Evolutionary conservation across 2,113 vertebrate genomes (phyloP).

Genomic region (Sardina pilchardus): DNA sequence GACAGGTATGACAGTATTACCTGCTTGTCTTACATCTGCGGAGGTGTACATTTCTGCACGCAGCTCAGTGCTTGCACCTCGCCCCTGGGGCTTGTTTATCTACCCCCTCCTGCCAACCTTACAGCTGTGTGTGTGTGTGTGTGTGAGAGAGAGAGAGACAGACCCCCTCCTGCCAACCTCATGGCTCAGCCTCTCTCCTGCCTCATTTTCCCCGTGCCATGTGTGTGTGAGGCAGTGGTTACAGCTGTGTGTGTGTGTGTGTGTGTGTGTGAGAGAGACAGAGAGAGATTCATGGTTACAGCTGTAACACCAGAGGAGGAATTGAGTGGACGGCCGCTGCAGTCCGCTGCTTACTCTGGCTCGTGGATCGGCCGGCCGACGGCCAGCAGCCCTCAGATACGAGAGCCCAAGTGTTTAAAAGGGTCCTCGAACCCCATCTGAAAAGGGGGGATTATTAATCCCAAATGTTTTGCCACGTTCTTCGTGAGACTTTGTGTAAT

Average conservation of each 20-base stretch:
- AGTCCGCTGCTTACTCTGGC: not conserved
- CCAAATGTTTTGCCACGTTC: conserved; percentile 55
- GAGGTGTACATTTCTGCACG: not conserved
- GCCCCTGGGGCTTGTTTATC: no score
- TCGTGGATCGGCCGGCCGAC: no score
- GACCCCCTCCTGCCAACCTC: no score
- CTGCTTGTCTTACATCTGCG: not conserved
- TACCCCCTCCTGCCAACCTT: no score
- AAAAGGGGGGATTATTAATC: conserved; percentile 45
- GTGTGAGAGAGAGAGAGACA: no score
- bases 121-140: no score
- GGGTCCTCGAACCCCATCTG: not conserved
- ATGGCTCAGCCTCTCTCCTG: no score
- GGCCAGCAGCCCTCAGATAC: not conserved
- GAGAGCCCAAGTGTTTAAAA: not conserved
- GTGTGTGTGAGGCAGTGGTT: not conserved
- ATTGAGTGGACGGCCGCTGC: no score
- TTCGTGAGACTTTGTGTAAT: conserved; percentile 48
- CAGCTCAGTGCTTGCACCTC: not conserved
- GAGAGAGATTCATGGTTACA: no score
- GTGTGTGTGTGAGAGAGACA: no score
- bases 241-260: no score
- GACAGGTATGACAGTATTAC: not conserved
- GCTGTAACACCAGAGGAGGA: not conserved
- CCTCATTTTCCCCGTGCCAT: no score